A percentile compares a stretch with the other conserved stretches of the same genome.
These are phyloP conservation scores for Phalacrocorax pelagicus DNA, from an alignment of 2,113 vertebrate genomes.

Conservation along the genomic window DNA sequence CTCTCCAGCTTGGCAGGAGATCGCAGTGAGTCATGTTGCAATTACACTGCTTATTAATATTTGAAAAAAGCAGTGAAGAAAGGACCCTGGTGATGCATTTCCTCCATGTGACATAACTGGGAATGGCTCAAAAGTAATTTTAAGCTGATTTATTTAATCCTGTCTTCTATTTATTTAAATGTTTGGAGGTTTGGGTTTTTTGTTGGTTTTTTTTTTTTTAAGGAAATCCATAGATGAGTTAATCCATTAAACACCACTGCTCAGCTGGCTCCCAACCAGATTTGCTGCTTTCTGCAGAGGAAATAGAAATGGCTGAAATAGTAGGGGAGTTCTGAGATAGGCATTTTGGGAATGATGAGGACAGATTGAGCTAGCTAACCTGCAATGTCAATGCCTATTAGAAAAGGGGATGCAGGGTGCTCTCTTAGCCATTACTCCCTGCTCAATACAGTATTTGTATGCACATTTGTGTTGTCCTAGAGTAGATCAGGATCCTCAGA, in stretches of 20 bases:
- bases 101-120: slow-evolving; percentile 56
- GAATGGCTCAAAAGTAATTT: slow-evolving; percentile 54
- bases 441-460: background rate
- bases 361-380: background rate
- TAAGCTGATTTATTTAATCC: slow-evolving; percentile 73
- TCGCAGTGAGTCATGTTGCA: slow-evolving; percentile 52
- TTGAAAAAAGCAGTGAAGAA: slow-evolving; percentile 49
- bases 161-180: slow-evolving; percentile 48
- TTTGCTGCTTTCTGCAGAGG: background rate
- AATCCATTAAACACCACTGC: slow-evolving; percentile 50
- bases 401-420: background rate
- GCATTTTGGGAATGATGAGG: background rate
- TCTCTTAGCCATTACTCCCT: background rate
- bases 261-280: slow-evolving; percentile 21
- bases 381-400: background rate
- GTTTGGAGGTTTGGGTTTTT: background rate
- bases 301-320: background rate
- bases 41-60: slow-evolving; percentile 62
- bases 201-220: background rate
- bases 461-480: rapidly evolving
- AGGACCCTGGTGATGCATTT: slow-evolving; percentile 63
- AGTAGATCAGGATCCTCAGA: background rate
- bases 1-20: slow-evolving; percentile 48
- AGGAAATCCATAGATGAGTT: slow-evolving; percentile 37
- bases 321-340: background rate